phyloP scores from a whole-genome alignment of 2,113 vertebrate species.

The Oceanites oceanicus region DNA sequence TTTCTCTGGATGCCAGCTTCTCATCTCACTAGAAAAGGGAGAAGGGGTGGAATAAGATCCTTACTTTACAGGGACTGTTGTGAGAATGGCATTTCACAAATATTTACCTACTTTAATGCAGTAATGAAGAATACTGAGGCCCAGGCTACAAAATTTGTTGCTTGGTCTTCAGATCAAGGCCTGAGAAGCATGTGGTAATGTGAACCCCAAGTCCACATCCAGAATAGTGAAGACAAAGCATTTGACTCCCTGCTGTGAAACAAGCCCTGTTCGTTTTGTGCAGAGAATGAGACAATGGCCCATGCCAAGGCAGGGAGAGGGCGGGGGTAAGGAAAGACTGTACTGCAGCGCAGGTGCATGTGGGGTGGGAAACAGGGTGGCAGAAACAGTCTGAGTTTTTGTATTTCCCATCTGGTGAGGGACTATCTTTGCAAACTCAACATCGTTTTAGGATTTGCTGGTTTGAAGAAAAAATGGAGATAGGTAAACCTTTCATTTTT shows the following conservation, averaged over 20 bases:
- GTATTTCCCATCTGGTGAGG: not conserved
- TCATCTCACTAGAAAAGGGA: not conserved
- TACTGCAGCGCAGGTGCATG: fast-evolving
- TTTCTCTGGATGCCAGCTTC: not conserved
- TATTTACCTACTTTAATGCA: not conserved
- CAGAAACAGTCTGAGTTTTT: not conserved
- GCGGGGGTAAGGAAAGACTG: not conserved
- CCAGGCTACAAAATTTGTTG: not conserved
- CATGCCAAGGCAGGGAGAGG: fast-evolving
- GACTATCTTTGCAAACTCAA: not conserved
- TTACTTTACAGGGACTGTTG: not conserved
- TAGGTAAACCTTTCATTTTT: not conserved
- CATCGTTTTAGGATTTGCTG: not conserved
- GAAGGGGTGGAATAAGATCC: not conserved
- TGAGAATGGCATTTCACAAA: not conserved
- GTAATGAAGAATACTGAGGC: not conserved
- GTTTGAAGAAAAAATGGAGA: not conserved
- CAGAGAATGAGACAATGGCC: fast-evolving
- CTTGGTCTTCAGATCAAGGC: not conserved
- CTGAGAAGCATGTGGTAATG: fast-evolving
- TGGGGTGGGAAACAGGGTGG: not conserved
- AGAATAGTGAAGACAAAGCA: not conserved
- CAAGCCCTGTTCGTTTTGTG: not conserved
- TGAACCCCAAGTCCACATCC: not conserved
- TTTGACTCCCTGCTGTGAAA: not conserved